Base-by-base conservation (phyloP, 2,113 vertebrate genomes). In the Corythoichthys haematopterus region DNA sequence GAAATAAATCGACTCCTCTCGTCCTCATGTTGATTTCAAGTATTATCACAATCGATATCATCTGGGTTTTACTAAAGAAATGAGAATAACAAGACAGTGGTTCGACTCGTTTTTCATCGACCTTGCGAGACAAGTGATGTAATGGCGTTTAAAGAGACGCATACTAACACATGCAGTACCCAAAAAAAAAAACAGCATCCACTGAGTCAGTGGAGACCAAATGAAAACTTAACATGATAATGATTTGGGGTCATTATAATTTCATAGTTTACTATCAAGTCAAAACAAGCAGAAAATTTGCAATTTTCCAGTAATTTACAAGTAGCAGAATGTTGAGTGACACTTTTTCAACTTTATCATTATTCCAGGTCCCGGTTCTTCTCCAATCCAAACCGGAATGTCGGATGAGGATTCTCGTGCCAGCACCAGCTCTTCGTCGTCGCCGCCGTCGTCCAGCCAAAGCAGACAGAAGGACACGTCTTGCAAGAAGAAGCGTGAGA, bases 371-470 rank as follows among this genome's bases (percentile, higher is more conserved):
- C 60, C 62, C 65, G 80, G 82, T 79, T 80, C 58, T 83, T 67
- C 81, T 82, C 70, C 68, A 68, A 83, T 78, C 81, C 83, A 77
- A 92, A 93, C 92, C 94, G 92, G 91, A 93, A 97, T 98, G 95
- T 97, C 95, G 93, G 97, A 99, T 95, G 97, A 98, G 91, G 97
- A 98, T 94, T 98, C 96, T 69, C 95, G 95, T 93, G 96, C 96
- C 90, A 98, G 95, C 92, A 95, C 94, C 91, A 97, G 94, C 93
- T 97, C 96, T 90, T 95, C 95, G 28, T 97, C 95, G 66, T 97
- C 94, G 65, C 96, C 91, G 33, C 57, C 90, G 87, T 91, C 91
- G 63, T 91, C 91, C 93, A 96, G 92, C 94, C 87, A 89, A 48
- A 87, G 64, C 80, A 93, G 86, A 92, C 93, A 84, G 93, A 95